A percentile compares a stretch with the other conserved stretches of the same genome.
Conservation (phyloP, 2,888 invertebrate genomes). For the Oscheius sp. region DNA sequence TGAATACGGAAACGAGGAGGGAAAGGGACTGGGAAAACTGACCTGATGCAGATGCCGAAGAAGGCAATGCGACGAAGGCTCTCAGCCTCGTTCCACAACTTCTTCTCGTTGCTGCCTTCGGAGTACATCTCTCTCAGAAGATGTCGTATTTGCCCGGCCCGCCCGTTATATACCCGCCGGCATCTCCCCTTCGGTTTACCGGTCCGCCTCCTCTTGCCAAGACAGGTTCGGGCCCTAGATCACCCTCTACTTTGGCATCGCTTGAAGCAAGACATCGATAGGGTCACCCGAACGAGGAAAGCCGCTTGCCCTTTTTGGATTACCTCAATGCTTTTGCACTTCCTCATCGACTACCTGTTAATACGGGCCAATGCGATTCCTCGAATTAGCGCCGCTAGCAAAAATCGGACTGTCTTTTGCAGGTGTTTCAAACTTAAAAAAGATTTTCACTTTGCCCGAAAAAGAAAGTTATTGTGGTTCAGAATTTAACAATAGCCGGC, state of each 20-base stretch:
- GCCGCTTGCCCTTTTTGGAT: too few relatives aligned
- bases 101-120: conserved; percentile 57
- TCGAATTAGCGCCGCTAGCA: too few relatives aligned
- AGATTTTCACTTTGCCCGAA: too few relatives aligned
- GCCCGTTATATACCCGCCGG: conserved; percentile 34
- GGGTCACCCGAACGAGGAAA: background rate
- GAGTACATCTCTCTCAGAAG: conserved; percentile 33
- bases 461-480: too few relatives aligned
- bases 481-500: too few relatives aligned
- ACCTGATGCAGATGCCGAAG: conserved; percentile 66
- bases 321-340: too few relatives aligned
- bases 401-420: too few relatives aligned
- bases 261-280: conserved; percentile 11
- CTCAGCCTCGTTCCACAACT: conserved; percentile 61
- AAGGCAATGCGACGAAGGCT: conserved; percentile 63
- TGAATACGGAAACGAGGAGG: background rate
- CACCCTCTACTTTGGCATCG: conserved; percentile 29
- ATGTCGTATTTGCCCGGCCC: conserved; percentile 13
- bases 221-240: conserved; percentile 30
- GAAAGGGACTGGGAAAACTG: background rate
- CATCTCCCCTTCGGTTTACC: conserved; percentile 36
- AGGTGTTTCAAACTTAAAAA: too few relatives aligned
- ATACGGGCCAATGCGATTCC: too few relatives aligned
- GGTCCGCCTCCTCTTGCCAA: conserved; percentile 35
- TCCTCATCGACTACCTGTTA: too few relatives aligned